These are phyloP conservation scores for Oncopodura yosiiana DNA, from an alignment of 1,140 invertebrate genomes.

Conservation along the genomic window DNA sequence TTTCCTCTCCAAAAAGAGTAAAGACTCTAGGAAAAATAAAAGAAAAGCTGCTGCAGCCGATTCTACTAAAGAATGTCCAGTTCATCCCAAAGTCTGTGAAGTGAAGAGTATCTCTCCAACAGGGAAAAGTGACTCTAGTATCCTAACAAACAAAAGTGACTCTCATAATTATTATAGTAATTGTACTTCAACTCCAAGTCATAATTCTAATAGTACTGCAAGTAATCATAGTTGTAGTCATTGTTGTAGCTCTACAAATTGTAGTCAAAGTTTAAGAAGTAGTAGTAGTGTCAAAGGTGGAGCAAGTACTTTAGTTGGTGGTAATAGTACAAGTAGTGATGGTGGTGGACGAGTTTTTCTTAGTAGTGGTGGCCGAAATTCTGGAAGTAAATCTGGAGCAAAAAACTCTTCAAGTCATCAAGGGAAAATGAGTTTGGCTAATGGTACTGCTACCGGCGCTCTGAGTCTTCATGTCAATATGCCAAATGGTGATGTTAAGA, in stretches of 20 bases:
- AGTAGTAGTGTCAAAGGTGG: neutral
- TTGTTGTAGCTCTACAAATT: neutral
- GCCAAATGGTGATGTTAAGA: slow-evolving; percentile 24
- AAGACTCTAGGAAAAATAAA: slow-evolving; percentile 16
- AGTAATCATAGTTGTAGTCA: slow-evolving; percentile 7
- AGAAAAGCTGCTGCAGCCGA: neutral
- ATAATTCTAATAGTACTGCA: slow-evolving; percentile 3
- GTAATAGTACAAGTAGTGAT: neutral
- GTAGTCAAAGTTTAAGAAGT: neutral
- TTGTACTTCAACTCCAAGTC: slow-evolving; percentile 15
- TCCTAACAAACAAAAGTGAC: slow-evolving; percentile 7
- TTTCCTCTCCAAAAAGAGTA: slow-evolving; percentile 20
- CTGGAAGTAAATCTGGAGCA: too few relatives aligned
- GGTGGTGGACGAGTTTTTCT: neutral
- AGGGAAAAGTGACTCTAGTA: slow-evolving; percentile 17
- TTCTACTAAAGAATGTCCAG: neutral
- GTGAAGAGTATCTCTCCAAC: slow-evolving; percentile 22
- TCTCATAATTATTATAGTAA: slow-evolving; percentile 12
- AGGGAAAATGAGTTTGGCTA: slow-evolving; percentile 19
- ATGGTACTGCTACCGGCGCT: slow-evolving; percentile 25
- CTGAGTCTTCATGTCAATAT: slow-evolving; percentile 24
- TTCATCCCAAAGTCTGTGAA: slow-evolving; percentile 13
- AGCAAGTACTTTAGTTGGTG: neutral
- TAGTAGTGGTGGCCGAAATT: slow-evolving; percentile 1
- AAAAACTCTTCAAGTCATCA: too few relatives aligned